Percentiles rank a stretch among this genome's conserved stretches.
Conservation (phyloP, 2,113 vertebrate genomes). For the Microcebus griseorufus region DNA sequence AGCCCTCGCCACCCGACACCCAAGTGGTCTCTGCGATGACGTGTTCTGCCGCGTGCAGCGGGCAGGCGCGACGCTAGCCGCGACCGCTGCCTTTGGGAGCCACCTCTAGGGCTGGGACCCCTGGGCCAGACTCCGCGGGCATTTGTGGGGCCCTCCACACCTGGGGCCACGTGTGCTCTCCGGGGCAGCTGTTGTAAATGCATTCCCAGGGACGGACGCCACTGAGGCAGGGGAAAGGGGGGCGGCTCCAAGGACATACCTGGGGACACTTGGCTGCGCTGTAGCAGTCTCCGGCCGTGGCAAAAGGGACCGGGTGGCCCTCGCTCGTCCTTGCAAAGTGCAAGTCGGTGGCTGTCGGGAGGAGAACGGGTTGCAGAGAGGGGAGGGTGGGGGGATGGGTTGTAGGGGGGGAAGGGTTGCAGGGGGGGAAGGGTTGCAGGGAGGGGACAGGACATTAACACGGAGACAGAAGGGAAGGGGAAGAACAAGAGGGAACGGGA, state of each 20-base stretch:
- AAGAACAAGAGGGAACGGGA: neutral
- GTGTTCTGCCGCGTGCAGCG: neutral
- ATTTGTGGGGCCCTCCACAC: neutral
- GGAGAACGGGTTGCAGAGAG: neutral
- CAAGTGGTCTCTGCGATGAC: neutral
- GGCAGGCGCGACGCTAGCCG: neutral
- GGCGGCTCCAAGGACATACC: too few relatives aligned
- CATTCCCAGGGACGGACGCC: too few relatives aligned
- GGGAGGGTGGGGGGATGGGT: neutral
- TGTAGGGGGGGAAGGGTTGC: too few relatives aligned
- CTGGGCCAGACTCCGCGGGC: neutral
- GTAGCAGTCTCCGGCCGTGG: slow-evolving; percentile 97
- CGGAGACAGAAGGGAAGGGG: neutral
- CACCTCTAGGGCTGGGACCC: neutral
- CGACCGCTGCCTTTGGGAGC: neutral
- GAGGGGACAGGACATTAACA: neutral
- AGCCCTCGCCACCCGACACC: neutral
- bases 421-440: too few relatives aligned
- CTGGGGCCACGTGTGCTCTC: neutral
- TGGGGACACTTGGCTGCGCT: slow-evolving; percentile 95
- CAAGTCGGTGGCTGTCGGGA: slow-evolving; percentile 92
- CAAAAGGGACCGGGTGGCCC: slow-evolving; percentile 94
- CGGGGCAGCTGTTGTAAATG: too few relatives aligned
- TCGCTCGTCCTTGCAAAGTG: slow-evolving; percentile 93
- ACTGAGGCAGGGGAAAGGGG: too few relatives aligned